Evolutionary conservation across 2,888 invertebrate genomes (phyloP).

Genomic region (Tanytarsus gracilentus): DNA sequence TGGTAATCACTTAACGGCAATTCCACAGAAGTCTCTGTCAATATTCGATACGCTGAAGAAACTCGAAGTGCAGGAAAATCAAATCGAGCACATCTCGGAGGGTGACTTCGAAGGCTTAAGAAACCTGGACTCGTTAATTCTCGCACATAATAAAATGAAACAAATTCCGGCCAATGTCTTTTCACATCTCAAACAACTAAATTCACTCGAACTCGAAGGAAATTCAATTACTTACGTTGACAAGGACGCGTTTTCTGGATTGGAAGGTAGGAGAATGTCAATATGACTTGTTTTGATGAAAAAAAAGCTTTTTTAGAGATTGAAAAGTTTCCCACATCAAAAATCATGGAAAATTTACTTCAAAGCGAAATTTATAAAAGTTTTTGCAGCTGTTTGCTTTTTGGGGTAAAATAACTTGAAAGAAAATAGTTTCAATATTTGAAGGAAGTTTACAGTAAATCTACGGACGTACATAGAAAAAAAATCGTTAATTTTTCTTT

Average conservation of each 20-base stretch:
- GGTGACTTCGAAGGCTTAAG: constrained; percentile 78
- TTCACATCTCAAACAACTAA: constrained; percentile 67
- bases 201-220: constrained; percentile 80
- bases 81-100: constrained; percentile 64
- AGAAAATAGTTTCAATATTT: no score
- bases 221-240: constrained; percentile 74
- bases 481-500: no score
- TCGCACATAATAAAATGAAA: constrained; percentile 75
- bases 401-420: no score
- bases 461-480: no score
- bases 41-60: constrained; percentile 72
- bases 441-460: no score
- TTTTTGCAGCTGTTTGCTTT: no score
- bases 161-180: constrained; percentile 75
- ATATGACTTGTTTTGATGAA: neutral
- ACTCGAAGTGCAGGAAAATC: constrained; percentile 81
- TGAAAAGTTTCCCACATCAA: neutral
- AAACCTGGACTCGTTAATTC: constrained; percentile 71
- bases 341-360: no score
- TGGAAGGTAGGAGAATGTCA: constrained; percentile 60
- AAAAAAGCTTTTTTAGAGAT: neutral
- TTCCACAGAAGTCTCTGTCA: constrained; percentile 74
- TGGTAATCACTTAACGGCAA: constrained; percentile 65
- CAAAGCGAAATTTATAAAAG: no score
- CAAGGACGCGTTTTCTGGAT: constrained; percentile 74